A percentile compares a stretch with the other conserved stretches of the same genome.
These are phyloP conservation scores for Actinia tenebrosa DNA, from an alignment of 64 coral and sea anemone genomes.

Conservation along the genomic window DNA sequence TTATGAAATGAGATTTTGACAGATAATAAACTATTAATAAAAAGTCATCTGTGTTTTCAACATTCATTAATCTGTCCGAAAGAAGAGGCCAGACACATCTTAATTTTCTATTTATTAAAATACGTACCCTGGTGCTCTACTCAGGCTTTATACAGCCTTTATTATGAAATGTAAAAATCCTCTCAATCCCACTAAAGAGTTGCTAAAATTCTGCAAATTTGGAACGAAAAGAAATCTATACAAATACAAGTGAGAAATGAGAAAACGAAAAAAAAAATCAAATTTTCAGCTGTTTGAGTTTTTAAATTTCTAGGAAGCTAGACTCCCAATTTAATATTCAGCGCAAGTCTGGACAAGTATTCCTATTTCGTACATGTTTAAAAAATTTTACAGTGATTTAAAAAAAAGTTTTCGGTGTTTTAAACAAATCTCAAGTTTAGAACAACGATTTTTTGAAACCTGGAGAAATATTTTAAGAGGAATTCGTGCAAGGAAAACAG, in stretches of 20 bases:
- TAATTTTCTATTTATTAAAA: neutral
- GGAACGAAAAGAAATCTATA: no score
- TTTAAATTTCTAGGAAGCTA: neutral
- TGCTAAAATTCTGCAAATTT: no score
- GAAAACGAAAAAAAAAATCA: neutral
- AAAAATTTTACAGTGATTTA: neutral
- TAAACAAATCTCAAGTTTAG: neutral
- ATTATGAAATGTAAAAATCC: no score
- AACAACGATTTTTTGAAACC: neutral
- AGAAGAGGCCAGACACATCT: neutral
- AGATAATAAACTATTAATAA: neutral
- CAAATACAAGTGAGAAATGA: no score
- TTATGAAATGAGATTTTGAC: neutral
- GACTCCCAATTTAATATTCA: no score
- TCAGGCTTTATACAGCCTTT: neutral
- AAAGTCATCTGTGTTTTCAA: neutral
- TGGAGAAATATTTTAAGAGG: neutral
- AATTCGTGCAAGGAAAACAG: no score
- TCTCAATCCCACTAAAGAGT: no score
- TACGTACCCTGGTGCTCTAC: neutral
- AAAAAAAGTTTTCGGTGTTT: neutral
- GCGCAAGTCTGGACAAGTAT: neutral
- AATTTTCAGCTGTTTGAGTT: neutral
- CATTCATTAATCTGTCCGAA: neutral
- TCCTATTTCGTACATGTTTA: neutral